Evolutionary conservation across 1,140 invertebrate species (phyloP), one percentile per base, ranked within the genome.

Genomic region (Teleogryllus occipitalis): DNA sequence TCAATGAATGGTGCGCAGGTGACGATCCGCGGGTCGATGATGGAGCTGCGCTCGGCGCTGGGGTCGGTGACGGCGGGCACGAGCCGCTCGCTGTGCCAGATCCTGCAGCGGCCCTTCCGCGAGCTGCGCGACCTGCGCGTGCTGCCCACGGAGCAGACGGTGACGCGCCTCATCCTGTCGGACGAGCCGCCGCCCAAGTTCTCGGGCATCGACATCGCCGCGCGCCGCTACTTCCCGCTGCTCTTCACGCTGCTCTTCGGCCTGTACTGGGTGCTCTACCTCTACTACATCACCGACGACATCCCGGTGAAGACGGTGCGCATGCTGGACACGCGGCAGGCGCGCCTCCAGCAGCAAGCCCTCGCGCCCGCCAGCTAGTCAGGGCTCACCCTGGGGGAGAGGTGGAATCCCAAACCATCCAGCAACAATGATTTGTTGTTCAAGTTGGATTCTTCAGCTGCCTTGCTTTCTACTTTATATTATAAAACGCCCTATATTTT

Each of bases 231-330:
- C 15, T 90, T 90, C 82, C 89, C 89, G 77, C 84, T 97, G 39
- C 93, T 96, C 80, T 99, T 98, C 85, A 90, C 98, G 82, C 85
- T 96, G 74, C 98, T 99, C 87, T 98, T 98, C 85, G 90, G 92
- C 18, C 91, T 93, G 79, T 99, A 99, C 85, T 98, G 97, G 97
- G 91, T 94, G 82, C 98, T 97, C 85, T 99, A 98, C 86, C 91
- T 95, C 82, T 88, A 85, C 78, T 86, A 85, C 79, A 83, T 85
- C 47, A 83, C 82, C 3, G 85, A 86, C 76, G 85, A 86, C 14
- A 77, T 80, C 22, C 73, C 79, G n/a, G 76, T 54, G 0, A 77
- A 72, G 27, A 46, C 27, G 22, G 14, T 0, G 15, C 72, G 46
- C 47, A 6, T 27, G 21, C 77, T 78, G 1, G 14, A 27, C 22